Conservation (phyloP, 2,888 invertebrate genomes). For the Meiosimyza decipiens region DNA sequence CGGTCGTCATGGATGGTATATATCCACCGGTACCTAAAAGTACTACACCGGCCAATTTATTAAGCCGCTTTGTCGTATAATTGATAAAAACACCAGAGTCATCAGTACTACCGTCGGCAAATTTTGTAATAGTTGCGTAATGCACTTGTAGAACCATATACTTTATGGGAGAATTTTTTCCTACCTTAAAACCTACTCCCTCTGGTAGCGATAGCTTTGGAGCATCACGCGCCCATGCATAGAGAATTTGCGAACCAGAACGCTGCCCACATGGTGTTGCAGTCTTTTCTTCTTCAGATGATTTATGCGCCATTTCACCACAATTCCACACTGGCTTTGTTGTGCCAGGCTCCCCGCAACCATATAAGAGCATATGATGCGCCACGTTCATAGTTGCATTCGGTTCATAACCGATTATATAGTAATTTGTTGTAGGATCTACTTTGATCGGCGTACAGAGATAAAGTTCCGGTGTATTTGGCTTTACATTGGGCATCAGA, state of each 20-base stretch:
- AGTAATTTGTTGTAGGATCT: constrained; percentile 79
- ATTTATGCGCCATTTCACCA: constrained; percentile 84
- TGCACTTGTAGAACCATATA: constrained; percentile 96
- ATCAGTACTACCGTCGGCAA: constrained; percentile 81
- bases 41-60: constrained; percentile 90
- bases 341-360: constrained; percentile 77
- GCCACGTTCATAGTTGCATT: constrained; percentile 91
- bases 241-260: constrained; percentile 79
- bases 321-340: constrained; percentile 81
- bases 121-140: constrained; percentile 76
- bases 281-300: constrained; percentile 67
- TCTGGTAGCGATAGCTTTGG: constrained; percentile 82
- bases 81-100: constrained; percentile 85
- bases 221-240: constrained; percentile 95
- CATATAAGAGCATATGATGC: constrained; percentile 94
- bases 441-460: constrained; percentile 91
- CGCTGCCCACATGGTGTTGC: constrained; percentile 82
- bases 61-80: constrained; percentile 80
- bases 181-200: constrained; percentile 93
- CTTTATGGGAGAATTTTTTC: constrained; percentile 82
- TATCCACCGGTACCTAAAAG: constrained; percentile 88
- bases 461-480: constrained; percentile 86
- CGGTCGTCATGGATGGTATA: constrained; percentile 76
- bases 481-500: constrained; percentile 85
- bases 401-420: constrained; percentile 92